A percentile compares a stretch with the other conserved stretches of the same genome.
Evolutionary conservation across 2,888 invertebrate genomes (phyloP).

Genomic region (Dichetophora obliterata): DNA sequence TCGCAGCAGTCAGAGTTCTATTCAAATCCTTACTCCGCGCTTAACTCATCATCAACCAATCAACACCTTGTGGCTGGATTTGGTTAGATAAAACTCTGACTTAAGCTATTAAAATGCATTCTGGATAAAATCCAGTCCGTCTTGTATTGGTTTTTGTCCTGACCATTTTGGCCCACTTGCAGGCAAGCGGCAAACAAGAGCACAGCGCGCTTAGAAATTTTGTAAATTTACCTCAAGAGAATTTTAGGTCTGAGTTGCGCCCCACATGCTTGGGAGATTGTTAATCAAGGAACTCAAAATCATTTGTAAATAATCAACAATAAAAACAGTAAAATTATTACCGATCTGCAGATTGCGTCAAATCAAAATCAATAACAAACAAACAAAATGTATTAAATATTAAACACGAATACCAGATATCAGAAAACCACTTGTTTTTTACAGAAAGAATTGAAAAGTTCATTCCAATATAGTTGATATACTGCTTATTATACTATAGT

Average conservation of each 20-base stretch:
- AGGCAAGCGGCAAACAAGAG: constrained; percentile 24
- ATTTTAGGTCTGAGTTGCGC: constrained; percentile 35
- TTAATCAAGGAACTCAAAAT: constrained; percentile 27
- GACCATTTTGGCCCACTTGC: neutral
- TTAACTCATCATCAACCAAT: too few species aligned
- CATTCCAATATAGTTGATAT: constrained; percentile 8
- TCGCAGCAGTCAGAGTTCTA: neutral
- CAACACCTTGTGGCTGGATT: neutral
- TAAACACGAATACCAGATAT: constrained; percentile 27
- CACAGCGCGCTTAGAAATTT: constrained; percentile 19
- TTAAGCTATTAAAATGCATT: neutral
- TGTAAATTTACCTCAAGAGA: constrained; percentile 34
- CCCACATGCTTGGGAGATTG: constrained; percentile 10
- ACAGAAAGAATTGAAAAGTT: constrained; percentile 39
- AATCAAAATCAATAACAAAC: constrained; percentile 38
- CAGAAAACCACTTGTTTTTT: constrained; percentile 31
- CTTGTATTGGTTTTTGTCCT: neutral
- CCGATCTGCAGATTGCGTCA: constrained; percentile 26
- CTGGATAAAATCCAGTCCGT: neutral
- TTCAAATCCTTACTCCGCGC: too few species aligned
- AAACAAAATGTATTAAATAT: constrained; percentile 31
- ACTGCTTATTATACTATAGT: too few species aligned
- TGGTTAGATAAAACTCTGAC: neutral
- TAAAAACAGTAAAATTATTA: constrained; percentile 18
- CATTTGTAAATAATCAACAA: constrained; percentile 37